Evolutionary conservation across 1,140 invertebrate genomes (phyloP).

Genomic region (Hyposmocoma kahamanoa): DNA sequence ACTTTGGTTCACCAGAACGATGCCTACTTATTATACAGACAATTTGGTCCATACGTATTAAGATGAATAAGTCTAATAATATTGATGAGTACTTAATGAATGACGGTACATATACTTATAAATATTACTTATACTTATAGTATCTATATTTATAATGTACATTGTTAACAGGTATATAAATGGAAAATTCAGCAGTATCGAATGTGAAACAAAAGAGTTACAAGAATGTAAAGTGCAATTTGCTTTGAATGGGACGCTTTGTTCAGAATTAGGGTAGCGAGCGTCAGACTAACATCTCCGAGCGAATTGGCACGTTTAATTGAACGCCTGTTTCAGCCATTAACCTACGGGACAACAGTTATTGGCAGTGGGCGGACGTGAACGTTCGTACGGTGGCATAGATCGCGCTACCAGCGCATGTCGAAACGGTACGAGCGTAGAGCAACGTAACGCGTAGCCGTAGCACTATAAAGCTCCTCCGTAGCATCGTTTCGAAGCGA

Average conservation of each 20-base stretch:
- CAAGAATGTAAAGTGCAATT: no score
- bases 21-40: no score
- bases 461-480: not conserved
- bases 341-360: constrained; percentile 59
- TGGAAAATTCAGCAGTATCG: no score
- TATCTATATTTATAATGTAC: no score
- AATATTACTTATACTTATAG: no score
- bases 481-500: constrained; percentile 9
- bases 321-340: constrained; percentile 61
- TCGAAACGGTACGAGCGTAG: constrained; percentile 27
- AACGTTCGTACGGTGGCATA: constrained; percentile 20
- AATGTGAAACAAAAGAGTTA: no score
- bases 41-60: no score
- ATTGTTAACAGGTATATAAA: no score
- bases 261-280: constrained; percentile 9
- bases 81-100: no score
- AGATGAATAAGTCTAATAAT: no score
- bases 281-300: constrained; percentile 35
- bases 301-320: constrained; percentile 62
- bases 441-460: constrained; percentile 18
- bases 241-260: not conserved
- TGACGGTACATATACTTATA: no score
- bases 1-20: no score
- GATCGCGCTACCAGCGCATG: constrained; percentile 24
- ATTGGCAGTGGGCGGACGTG: constrained; percentile 42